Evolutionary conservation across 1,140 invertebrate genomes (phyloP).

Genomic region (Asobara japonica): DNA sequence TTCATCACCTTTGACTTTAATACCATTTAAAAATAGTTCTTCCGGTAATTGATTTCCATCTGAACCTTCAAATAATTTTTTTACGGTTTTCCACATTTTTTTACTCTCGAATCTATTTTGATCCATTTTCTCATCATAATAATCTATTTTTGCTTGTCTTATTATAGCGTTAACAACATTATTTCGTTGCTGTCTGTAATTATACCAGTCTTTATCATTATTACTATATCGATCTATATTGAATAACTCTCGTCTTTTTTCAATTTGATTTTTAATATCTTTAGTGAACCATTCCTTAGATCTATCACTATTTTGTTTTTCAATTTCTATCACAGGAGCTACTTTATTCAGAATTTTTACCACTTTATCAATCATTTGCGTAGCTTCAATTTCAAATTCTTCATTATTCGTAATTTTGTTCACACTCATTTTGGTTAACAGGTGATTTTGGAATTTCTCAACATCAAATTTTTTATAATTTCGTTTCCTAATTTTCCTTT

Average conservation of each 20-base stretch:
- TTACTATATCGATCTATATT: background rate
- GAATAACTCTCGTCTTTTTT: conserved; percentile 10
- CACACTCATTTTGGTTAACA: background rate
- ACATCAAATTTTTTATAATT: conserved; percentile 12
- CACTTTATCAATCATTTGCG: background rate
- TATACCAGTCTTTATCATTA: background rate
- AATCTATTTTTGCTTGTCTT: background rate
- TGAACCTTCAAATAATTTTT: no score
- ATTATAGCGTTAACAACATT: conserved; percentile 8
- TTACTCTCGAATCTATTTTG: background rate
- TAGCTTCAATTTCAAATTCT: background rate
- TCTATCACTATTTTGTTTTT: conserved; percentile 1
- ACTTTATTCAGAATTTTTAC: conserved; percentile 9
- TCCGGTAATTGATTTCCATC: no score
- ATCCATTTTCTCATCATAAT: background rate
- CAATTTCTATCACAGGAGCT: background rate
- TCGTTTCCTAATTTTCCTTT: background rate
- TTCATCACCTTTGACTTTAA: no score
- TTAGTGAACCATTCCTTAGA: conserved; percentile 21
- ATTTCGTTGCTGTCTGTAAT: conserved; percentile 20
- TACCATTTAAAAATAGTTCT: no score
- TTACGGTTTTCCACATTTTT: background rate
- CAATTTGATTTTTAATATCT: background rate
- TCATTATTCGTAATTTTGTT: background rate
- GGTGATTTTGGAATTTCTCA: background rate